Base-by-base conservation (phyloP, 2,797 vertebrate species). In the Lutra lutra region DNA sequence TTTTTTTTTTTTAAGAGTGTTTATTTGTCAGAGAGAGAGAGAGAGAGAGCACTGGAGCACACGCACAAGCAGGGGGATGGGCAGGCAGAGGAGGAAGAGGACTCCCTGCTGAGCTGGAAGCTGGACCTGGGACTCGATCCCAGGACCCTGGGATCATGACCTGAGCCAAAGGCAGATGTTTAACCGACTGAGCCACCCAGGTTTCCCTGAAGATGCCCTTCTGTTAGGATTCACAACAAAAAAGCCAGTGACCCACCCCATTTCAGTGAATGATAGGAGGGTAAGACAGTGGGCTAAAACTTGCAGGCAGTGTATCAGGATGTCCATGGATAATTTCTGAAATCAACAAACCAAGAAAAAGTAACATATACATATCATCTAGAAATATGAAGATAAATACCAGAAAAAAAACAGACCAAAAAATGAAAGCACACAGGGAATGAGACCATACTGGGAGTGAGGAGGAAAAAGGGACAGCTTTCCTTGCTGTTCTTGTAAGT, bases 321-420 rank as follows among this genome's bases (percentile, higher is more conserved):
- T 62, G 60, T 48, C 56, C 15, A 43, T 11, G 3, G 79, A 68
- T 27, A 86, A 66, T 40, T 72, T 82, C 75, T 40, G 14, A 85
- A 79, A 89, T 78, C 56, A 66, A 84, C 73, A 92, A 70, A 75
- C n/a, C 72, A 94, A 60, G 18, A 96, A 58, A 83, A 54, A 93
- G 43, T 68, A 70, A 35, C 35, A 82, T 23, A 51, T 2, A 6
- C 3, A 51, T 23, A 1, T 56, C 29, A n/a, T 48, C 79, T 40
- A 79, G 70, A 92, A 62, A 96, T 48, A 29, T 4, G n/a, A 83
- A 83, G 48, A 58, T n/a, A 82, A 86, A 17, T 38, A 90, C 7
- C 48, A 75, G 40, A 87, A 60, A 60, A 32, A 92, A 58, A 58
- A 79, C 9, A 27, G 73, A 25, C 46, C 2, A 38, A 29, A 12